Conservation (phyloP, 1,140 invertebrate species). For the Penaeus vannamei region DNA sequence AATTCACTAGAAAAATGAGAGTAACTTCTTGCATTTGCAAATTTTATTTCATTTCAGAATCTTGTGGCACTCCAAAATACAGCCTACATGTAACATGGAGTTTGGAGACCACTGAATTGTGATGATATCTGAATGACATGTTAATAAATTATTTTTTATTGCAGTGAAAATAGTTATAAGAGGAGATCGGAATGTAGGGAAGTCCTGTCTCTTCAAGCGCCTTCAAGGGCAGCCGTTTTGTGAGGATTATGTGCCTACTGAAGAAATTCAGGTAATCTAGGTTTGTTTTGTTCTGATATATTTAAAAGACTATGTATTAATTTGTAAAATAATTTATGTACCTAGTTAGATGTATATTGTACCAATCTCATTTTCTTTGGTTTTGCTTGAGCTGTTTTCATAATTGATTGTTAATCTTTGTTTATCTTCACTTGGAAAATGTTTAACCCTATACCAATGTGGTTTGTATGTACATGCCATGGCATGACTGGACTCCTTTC, state of each 20-base stretch:
- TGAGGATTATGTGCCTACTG: constrained; percentile 94
- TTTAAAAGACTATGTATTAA: background rate
- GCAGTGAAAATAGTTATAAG: constrained; percentile 98
- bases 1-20: too few relatives aligned
- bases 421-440: too few relatives aligned
- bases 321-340: background rate
- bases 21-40: too few relatives aligned
- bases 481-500: too few relatives aligned
- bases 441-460: too few relatives aligned
- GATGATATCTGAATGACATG: constrained; percentile 23
- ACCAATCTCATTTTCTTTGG: too few relatives aligned
- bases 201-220: constrained; percentile 91
- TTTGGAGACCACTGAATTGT: constrained; percentile 65
- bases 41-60: too few relatives aligned
- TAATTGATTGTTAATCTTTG: too few relatives aligned
- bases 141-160: constrained; percentile 70
- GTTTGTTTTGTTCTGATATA: background rate
- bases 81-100: background rate
- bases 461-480: too few relatives aligned
- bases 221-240: constrained; percentile 93
- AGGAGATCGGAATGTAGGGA: constrained; percentile 96
- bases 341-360: too few relatives aligned
- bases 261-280: constrained; percentile 89
- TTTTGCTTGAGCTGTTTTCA: too few relatives aligned
- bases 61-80: background rate